Evolutionary conservation across 2,888 invertebrate genomes (phyloP), one percentile per base, ranked within the genome.

Genomic region (Lochmaea crataegi): DNA sequence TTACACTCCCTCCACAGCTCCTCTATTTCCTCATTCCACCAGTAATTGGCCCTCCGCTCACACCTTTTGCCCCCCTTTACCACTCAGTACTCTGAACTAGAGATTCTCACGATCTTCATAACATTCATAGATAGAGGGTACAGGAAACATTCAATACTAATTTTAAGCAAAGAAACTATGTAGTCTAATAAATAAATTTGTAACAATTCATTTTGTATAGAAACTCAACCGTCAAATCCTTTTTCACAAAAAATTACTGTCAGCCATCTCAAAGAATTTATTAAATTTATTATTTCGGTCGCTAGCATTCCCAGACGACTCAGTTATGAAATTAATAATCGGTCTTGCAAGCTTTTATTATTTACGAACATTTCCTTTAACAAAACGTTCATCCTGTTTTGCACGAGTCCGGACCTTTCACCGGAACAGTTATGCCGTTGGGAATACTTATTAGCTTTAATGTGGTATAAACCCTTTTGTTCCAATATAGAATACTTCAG

Each of bases 251-350:
- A 72, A 67, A 26, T 72, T 72, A 64, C 67, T 63, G 72, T 71
- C 67, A 42, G 51, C 60, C 32, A 60, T 65, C 64, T 61, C 41
- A 42, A 26, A 53, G 69, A 72, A 70, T 75, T 75, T 68, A 66
- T 68, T 65, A 71, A 74, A 76, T 75, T 73, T 72, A 74, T 72
- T 75, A 74, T 72, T 74, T 74, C 65, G 76, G 73, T 69, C 75
- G 71, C 66, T 66, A 18, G 10, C 53, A 56, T 22, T 72, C 68
- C 45, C 67, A 64, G 73, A 70, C 63, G 76, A 78, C 74, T 76
- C 67, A 74, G 67, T 75, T 76, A 72, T 73, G 68, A 73, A 73
- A 77, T 77, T 77, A 77, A 77, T 74, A 26, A 26, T 26, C 66
- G 65, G 63, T 26, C 48, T 73, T 67, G 51, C 45, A 41, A 60